Evolutionary conservation across 2,113 vertebrate genomes (phyloP), one percentile per base, ranked within the genome.

Genomic region (Ramphastos sulfuratus): DNA sequence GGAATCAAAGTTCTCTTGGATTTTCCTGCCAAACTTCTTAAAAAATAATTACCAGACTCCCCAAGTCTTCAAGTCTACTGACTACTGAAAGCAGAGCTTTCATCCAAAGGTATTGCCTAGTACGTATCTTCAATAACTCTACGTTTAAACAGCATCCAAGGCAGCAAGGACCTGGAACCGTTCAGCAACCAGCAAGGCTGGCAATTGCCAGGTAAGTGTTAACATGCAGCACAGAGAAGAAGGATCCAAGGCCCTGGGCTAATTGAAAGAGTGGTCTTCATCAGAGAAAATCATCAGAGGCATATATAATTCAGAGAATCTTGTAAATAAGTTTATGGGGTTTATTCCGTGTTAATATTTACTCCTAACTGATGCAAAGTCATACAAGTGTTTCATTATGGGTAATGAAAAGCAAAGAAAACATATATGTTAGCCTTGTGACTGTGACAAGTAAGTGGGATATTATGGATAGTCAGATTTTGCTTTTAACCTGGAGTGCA

Each of bases 291-390:
- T 46, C 7, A 70, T 12, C 21, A 77, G 42, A 87, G 65, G 7
- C 31, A 4, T 11, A 6, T 66, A 31, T 73, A 67, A 81, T 74
- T 85, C 54, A 75, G 70, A 80, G 48, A 16, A 39, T 74, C 60
- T 85, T 90, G 85, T 23, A 44, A 76, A 65, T 33, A 72, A n/a
- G 4, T 63, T 56, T 67, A 4, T 55, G 31, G 7, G 1, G 0
- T 59, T 82, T 87, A 66, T 85, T 87, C 33, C 4, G 33, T 82
- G n/a, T 70, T 93, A 78, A 56, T 87, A 64, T 93, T 87, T 86
- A 50, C 42, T 77, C 52, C 7, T 10, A 87, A 10, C 17, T 78
- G 52, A 91, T 89, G 60, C 76, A 52, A 91, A 89, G 65, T 80
- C 28, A 14, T 63, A 44, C 15, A 67, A 48, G 8, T 89, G 23